Evolutionary conservation across 2,113 vertebrate species (phyloP), one percentile per base, ranked within the genome.

Genomic region (Protomyctophum bolini): DNA sequence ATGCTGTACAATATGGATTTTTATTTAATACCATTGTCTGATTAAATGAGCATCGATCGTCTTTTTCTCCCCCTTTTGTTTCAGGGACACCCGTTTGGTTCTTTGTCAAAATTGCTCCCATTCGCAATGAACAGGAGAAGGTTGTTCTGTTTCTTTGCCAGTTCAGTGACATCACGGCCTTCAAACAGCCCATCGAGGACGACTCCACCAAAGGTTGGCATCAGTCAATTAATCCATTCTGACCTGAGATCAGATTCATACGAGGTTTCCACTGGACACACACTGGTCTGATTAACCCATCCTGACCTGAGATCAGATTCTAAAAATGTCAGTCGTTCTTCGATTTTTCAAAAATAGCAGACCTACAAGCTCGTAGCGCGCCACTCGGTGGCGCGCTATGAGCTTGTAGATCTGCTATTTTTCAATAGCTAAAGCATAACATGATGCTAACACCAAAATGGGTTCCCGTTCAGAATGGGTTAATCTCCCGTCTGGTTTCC

Each of bases 121-220:
- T 99, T 88, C 95, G 96, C 85, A 99, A 99, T 0, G 97, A 99
- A 81, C 97, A 99, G 84, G 98, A 99, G 82, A 99, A 99, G 90
- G 98, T 99, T 82, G 98, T 99, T 83, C 93, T 99, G 82, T 98
- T 99, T 87, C 96, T 99, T 68, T 99, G 97, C 91, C 98, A 97
- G 56, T 99, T 99, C 92, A 98, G 96, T 71, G 97, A 99, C 89
- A 99, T 99, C 89, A 99, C 98, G 0, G 97, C 97, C 77, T 99
- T 99, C 86, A 99, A 99, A 83, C 98, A 99, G 91, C 98, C 98
- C 28, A 99, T 99, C 52, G 98, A 99, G 85, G 98, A 99, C 63
- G 98, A 99, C 79, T 98, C 97, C 11, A 94, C 96, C 56, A 99
- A 99, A 98, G 98, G 98, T 99, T 76, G 59, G 93, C 91, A 50